These are phyloP conservation scores for Styela clava DNA, from an alignment of 23 tunicate species.

Conservation along the genomic window DNA sequence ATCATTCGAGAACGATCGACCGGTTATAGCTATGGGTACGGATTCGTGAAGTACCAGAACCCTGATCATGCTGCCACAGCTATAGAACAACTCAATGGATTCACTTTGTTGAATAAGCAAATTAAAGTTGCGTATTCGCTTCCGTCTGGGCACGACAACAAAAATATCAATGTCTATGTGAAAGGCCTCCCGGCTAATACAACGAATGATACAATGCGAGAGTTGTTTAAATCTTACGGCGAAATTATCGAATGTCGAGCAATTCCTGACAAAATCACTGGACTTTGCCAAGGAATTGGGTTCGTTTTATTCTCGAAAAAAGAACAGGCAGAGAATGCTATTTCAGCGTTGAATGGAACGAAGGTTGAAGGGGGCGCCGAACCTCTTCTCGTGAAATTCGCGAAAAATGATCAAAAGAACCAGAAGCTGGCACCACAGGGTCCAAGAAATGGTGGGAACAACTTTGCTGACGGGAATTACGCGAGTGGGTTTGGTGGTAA, in stretches of 20 bases:
- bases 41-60: slow-evolving; percentile 68
- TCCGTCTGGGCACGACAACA: slow-evolving; percentile 74
- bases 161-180: slow-evolving; percentile 86
- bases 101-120: slow-evolving; percentile 48
- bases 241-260: slow-evolving; percentile 50
- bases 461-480: not conserved
- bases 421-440: not conserved
- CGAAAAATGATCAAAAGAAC: not conserved
- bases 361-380: slow-evolving; percentile 7
- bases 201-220: slow-evolving; percentile 43
- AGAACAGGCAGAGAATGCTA: slow-evolving; percentile 71
- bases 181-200: slow-evolving; percentile 47
- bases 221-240: slow-evolving; percentile 52
- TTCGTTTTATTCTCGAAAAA: slow-evolving; percentile 53
- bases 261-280: slow-evolving; percentile 52
- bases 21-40: slow-evolving; percentile 92
- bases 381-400: slow-evolving; percentile 8
- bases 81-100: slow-evolving; percentile 60
- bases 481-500: not conserved
- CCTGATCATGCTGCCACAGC: slow-evolving; percentile 83
- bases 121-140: slow-evolving; percentile 92
- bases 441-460: not conserved
- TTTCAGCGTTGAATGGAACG: slow-evolving; percentile 31
- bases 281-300: slow-evolving; percentile 59
- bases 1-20: slow-evolving; percentile 73